Base-by-base conservation (phyloP, 2,797 vertebrate genomes). In the Clarias fuscus region DNA sequence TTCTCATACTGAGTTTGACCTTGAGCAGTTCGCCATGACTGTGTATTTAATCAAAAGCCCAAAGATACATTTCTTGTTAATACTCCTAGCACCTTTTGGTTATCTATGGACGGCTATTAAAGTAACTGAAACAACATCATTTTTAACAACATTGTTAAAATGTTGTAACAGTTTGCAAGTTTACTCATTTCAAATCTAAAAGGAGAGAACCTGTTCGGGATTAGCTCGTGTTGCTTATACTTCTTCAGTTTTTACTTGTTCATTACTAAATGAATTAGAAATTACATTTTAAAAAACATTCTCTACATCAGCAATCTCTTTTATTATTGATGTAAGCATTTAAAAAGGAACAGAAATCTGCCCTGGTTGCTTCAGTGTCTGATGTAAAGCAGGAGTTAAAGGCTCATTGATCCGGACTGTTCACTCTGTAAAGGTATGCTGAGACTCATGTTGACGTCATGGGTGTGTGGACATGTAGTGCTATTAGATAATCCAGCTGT, bases 401-500 rank as follows among this genome's bases (percentile, higher is more conserved):
- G 73, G 8, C 37, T 17, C 62, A 78, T 78, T 86, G 81, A 83
- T 86, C 64, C 62, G 30, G 33, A 67, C 73, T 84, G 86, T 78
- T 53, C 65, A 84, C 81, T 83, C 80, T 30, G 2, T 61, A 48
- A 53, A 64, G 81, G 53, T 78, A 37, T 71, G 64, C 30, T 11
- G 68, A 84, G 82, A 75, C 56, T 81, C 7, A 40, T 70, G 80
- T 24, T 79, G 78, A 86, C 61, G 24, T 86, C 81, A 78, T 77
- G 64, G 56, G 53, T 2, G 37, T 78, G 81, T 83, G 72, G 64
- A 76, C 53, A 8, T 53, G 13, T 53, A 43, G 80, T 61, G 37
- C 10, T 83, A 71, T 48, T 65, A 65, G 64, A 59, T 76, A 78
- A 40, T 76, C 56, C 62, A 83, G 72, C 71, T 80, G 48, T 58